A percentile compares a stretch with the other conserved stretches of the same genome.
Evolutionary conservation across 2,888 invertebrate genomes (phyloP).

Genomic region (Choristoneura rosaceana): DNA sequence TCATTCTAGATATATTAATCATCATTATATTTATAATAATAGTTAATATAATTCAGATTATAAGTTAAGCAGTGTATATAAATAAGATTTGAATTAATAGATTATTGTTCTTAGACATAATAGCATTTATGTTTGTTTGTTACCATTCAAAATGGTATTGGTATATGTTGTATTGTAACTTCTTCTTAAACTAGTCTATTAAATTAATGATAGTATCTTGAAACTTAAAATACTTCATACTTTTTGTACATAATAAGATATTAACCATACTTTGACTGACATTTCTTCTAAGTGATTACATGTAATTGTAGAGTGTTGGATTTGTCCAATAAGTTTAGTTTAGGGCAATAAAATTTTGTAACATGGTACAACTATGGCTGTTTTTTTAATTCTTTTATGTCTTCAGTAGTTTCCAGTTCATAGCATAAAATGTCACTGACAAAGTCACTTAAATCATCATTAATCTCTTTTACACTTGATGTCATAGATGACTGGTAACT

Average conservation of each 20-base stretch:
- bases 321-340: slow-evolving; percentile 43
- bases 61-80: slow-evolving; percentile 12
- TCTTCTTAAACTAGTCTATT: neutral
- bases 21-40: slow-evolving; percentile 4
- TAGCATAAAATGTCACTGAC: slow-evolving; percentile 55
- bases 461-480: slow-evolving; percentile 51
- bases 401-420: slow-evolving; percentile 59
- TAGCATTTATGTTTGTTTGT: neutral
- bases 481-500: slow-evolving; percentile 50
- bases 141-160: neutral
- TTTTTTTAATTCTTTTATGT: slow-evolving; percentile 53
- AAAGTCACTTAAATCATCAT: slow-evolving; percentile 53
- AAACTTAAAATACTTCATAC: slow-evolving; percentile 12
- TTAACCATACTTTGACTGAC: slow-evolving; percentile 34
- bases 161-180: neutral
- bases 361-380: slow-evolving; percentile 31
- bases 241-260: slow-evolving; percentile 20
- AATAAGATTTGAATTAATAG: slow-evolving; percentile 12
- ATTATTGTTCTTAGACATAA: neutral
- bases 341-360: slow-evolving; percentile 52
- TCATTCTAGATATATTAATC: slow-evolving; percentile 8
- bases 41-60: slow-evolving; percentile 6
- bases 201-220: slow-evolving; percentile 14
- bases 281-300: slow-evolving; percentile 25
- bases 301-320: slow-evolving; percentile 1